Base-by-base conservation (phyloP, 1,140 invertebrate genomes). In the Eueides isabella region DNA sequence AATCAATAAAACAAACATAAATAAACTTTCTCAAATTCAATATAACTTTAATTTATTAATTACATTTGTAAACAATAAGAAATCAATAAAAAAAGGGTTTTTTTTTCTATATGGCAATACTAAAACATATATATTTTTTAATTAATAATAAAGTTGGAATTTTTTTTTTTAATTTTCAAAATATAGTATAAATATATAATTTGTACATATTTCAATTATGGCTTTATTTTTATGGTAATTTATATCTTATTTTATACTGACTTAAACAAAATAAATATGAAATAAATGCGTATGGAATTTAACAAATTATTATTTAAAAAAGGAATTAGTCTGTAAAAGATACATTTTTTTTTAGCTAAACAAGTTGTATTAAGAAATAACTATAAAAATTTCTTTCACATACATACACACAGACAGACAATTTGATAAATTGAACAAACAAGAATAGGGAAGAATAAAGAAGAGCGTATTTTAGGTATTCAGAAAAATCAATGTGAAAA, bases 221-320 rank as follows among this genome's bases (percentile, higher is more conserved):
- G 41, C 41, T 55, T 12, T 31, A 66, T 19, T 67, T 14, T 44
- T 23, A 9, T 55, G 41, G 38, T 67, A 29, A n/a, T 29, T 67
- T 67, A 67, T 14, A 67, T 26, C 41, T 35, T 28, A 67, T 67
- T 30, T 48, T 55, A 48, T 48, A 64, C 26, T 30, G 26, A 29
- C 19, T 31, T 55, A 55, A 48, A 48, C 9, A 30, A 67, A 41
- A 55, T 67, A 5, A 12, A 44, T 44, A 44, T 19, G 30, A 48
- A 67, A 9, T 48, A 67, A 67, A 67, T 67, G 65, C 66, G 19
- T 33, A 31, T 67, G 66, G 66, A 67, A 67, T 67, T 67, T 55
- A 7, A 55, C 9, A 26, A 9, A 55, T 55, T 23, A 19, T 11
- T 44, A 44, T 44, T 19, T 44, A n/a, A 44, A 44, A 19, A 44